phyloP scores from a whole-genome alignment of 2,888 invertebrate genomes.

The Folsomia manolachei region DNA sequence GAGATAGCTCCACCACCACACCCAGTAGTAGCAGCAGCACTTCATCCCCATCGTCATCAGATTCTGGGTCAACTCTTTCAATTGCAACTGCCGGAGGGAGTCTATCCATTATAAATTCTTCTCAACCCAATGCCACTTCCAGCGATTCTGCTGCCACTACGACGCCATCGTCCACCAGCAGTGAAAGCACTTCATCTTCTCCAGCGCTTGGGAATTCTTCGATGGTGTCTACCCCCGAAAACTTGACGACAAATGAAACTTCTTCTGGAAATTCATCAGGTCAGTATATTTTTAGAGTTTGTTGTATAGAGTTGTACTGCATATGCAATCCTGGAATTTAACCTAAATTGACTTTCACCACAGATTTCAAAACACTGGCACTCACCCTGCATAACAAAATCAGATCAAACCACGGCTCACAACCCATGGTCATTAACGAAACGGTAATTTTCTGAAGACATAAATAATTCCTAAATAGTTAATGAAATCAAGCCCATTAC shows the following conservation, averaged over 20 bases:
- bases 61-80: background rate
- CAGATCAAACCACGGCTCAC: constrained; percentile 27
- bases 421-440: constrained; percentile 32
- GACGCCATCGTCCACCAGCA: background rate
- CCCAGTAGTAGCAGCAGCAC: background rate
- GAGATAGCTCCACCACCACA: background rate
- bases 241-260: background rate
- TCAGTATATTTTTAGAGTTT: background rate
- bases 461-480: background rate
- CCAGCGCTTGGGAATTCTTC: background rate
- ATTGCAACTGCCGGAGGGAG: background rate
- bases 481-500: background rate
- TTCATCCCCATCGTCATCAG: background rate
- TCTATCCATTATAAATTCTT: background rate
- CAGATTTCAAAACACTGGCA: constrained; percentile 31
- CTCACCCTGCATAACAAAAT: constrained; percentile 35
- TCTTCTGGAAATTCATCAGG: background rate
- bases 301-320: background rate
- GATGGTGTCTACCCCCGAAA: constrained; percentile 1
- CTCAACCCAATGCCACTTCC: background rate
- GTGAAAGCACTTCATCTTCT: constrained; percentile 8
- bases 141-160: constrained; percentile 6
- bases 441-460: constrained; percentile 24
- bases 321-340: too few species aligned
- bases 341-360: too few species aligned